A percentile compares a stretch with the other conserved stretches of the same genome.
These are phyloP conservation scores for Electrona antarctica DNA, from an alignment of 2,113 vertebrate genomes.

Conservation along the genomic window DNA sequence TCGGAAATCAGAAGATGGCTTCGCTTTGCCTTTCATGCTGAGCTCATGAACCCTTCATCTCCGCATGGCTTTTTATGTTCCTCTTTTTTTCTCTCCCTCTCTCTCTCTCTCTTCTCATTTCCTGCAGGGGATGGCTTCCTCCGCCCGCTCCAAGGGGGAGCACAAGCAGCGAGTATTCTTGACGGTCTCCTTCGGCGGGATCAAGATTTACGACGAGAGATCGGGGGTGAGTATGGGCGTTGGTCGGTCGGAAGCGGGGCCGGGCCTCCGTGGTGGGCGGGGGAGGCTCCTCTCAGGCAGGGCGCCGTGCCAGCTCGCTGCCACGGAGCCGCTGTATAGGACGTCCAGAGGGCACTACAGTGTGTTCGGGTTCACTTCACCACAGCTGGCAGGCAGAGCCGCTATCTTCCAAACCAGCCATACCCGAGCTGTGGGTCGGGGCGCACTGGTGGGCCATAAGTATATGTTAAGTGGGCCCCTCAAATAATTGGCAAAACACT, in stretches of 20 bases:
- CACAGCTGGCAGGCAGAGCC: constrained; percentile 32
- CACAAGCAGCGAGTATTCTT: constrained; percentile 98
- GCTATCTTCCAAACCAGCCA: constrained; percentile 56
- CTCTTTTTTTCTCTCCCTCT: constrained; percentile 36
- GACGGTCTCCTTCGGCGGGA: constrained; percentile 96
- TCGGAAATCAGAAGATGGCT: constrained; percentile 15
- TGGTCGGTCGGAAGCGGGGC: constrained; percentile 13
- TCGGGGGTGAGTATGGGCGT: constrained; percentile 89
- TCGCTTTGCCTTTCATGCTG: constrained; percentile 12
- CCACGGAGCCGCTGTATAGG: constrained; percentile 40
- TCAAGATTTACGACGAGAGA: constrained; percentile 99
- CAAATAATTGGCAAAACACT: no score
- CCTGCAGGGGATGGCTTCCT: constrained; percentile 91
- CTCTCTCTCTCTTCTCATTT: constrained; percentile 52
- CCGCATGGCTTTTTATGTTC: background rate
- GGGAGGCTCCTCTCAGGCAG: background rate
- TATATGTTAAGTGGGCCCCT: no score
- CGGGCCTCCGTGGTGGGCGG: no score
- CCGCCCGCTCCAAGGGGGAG: constrained; percentile 95
- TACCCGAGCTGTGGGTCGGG: no score
- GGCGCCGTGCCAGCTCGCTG: constrained; percentile 47
- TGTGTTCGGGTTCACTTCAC: constrained; percentile 36
- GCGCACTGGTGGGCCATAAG: no score
- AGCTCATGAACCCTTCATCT: constrained; percentile 53
- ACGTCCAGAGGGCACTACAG: constrained; percentile 56